Evolutionary conservation across 2,888 invertebrate species (phyloP).

Genomic region (Alsophila aescularia): DNA sequence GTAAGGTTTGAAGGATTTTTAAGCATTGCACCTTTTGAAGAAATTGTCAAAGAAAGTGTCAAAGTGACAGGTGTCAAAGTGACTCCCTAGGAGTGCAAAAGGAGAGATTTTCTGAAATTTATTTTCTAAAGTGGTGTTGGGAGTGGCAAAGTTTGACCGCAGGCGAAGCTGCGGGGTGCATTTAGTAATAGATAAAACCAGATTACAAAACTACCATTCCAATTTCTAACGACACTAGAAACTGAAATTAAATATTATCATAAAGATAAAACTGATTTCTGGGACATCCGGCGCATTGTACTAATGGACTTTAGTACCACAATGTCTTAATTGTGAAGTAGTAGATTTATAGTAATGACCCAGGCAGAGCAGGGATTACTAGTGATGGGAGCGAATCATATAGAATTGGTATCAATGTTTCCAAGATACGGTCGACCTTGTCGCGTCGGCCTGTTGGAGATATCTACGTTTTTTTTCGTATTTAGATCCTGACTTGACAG

Average conservation of each 20-base stretch:
- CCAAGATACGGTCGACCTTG: neutral
- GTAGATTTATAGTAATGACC: slow-evolving; percentile 32
- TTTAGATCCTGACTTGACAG: no score
- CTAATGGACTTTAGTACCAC: slow-evolving; percentile 28
- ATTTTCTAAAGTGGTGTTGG: no score
- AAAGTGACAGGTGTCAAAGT: no score
- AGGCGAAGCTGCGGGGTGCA: no score
- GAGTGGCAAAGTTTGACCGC: no score
- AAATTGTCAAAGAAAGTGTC: no score
- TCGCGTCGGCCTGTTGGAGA: no score
- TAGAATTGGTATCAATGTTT: neutral
- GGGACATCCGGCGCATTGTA: slow-evolving; percentile 24
- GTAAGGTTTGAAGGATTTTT: no score
- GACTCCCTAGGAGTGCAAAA: no score
- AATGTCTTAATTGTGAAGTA: slow-evolving; percentile 31
- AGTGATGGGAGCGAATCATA: neutral
- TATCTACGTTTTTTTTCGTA: no score
- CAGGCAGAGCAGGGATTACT: slow-evolving; percentile 5
- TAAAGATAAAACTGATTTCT: slow-evolving; percentile 25
- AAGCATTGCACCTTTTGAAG: no score
- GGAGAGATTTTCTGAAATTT: no score
- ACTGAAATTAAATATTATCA: slow-evolving; percentile 15
- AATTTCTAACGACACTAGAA: neutral
- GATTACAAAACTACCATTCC: neutral
- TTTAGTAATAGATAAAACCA: neutral